Percentiles rank a stretch among this genome's conserved stretches.
Evolutionary conservation across 2,797 vertebrate genomes (phyloP).

Genomic region (Melanotaenia maccullochi): DNA sequence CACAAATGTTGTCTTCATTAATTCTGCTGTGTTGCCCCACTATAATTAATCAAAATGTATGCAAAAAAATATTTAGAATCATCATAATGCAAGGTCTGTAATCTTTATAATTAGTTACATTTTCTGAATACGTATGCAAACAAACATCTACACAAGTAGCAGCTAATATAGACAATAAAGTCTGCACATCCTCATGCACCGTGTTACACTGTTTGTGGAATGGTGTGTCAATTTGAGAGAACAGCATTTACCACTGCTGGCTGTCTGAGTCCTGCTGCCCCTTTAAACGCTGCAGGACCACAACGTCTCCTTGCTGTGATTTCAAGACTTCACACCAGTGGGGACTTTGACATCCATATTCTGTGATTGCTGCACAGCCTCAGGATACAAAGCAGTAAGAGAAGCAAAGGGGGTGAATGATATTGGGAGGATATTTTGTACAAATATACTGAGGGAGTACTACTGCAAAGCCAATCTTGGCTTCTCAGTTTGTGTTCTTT

Average conservation of each 20-base stretch:
- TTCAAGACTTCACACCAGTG: slow-evolving; percentile 43
- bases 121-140: background rate
- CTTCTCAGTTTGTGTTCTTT: slow-evolving; percentile 28
- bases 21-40: background rate
- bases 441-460: slow-evolving; percentile 52
- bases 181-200: background rate
- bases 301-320: slow-evolving; percentile 56
- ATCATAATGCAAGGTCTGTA: background rate
- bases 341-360: slow-evolving; percentile 62
- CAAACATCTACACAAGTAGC: background rate
- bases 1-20: background rate
- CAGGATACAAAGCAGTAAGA: slow-evolving; percentile 44
- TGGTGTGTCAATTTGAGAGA: slow-evolving; percentile 34
- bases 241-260: slow-evolving; percentile 19
- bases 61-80: background rate
- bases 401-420: slow-evolving; percentile 49
- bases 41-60: background rate
- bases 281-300: slow-evolving; percentile 65
- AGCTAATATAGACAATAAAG: background rate
- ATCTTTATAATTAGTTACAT: background rate
- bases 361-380: slow-evolving; percentile 56
- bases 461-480: slow-evolving; percentile 48
- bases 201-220: slow-evolving; percentile 8
- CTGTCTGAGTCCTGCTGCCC: slow-evolving; percentile 37
- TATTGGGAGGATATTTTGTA: slow-evolving; percentile 63